These are phyloP conservation scores for Pluvianellus socialis DNA, from an alignment of 2,113 vertebrate genomes.

Conservation along the genomic window DNA sequence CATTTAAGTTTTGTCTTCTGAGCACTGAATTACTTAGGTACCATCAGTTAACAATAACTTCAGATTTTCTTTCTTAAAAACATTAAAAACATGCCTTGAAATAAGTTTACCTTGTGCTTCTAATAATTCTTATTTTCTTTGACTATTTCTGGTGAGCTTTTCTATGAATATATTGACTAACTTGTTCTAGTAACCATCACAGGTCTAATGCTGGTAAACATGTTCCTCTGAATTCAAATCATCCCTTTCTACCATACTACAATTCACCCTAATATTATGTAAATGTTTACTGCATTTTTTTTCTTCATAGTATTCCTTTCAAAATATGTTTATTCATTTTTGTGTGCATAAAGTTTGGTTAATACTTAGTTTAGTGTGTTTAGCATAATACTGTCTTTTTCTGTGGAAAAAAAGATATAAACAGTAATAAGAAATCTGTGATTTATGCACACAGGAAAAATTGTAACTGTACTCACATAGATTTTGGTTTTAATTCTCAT, in stretches of 20 bases:
- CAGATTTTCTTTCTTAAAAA: neutral
- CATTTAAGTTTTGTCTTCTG: neutral
- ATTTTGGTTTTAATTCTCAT: neutral
- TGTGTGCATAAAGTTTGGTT: slow-evolving; percentile 64
- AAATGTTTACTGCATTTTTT: slow-evolving; percentile 34
- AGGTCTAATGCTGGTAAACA: slow-evolving; percentile 50
- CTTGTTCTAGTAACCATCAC: slow-evolving; percentile 55
- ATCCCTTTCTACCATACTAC: slow-evolving; percentile 41
- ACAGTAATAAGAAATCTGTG: slow-evolving; percentile 63
- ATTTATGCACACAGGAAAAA: neutral
- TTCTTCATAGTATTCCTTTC: slow-evolving; percentile 21
- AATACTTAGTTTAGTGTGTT: slow-evolving; percentile 43
- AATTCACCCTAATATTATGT: slow-evolving; percentile 37
- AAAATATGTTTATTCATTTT: slow-evolving; percentile 54
- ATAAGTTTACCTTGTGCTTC: neutral
- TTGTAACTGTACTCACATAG: neutral
- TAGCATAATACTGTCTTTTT: slow-evolving; percentile 38
- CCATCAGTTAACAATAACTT: neutral
- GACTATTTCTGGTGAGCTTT: slow-evolving; percentile 16
- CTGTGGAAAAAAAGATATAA: slow-evolving; percentile 69
- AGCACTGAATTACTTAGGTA: neutral
- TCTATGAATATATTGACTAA: slow-evolving; percentile 60
- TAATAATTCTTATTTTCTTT: slow-evolving; percentile 13
- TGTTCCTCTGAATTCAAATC: slow-evolving; percentile 14
- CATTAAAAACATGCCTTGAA: neutral